phyloP scores from a whole-genome alignment of 2,113 vertebrate species.

The Aramus guarauna region DNA sequence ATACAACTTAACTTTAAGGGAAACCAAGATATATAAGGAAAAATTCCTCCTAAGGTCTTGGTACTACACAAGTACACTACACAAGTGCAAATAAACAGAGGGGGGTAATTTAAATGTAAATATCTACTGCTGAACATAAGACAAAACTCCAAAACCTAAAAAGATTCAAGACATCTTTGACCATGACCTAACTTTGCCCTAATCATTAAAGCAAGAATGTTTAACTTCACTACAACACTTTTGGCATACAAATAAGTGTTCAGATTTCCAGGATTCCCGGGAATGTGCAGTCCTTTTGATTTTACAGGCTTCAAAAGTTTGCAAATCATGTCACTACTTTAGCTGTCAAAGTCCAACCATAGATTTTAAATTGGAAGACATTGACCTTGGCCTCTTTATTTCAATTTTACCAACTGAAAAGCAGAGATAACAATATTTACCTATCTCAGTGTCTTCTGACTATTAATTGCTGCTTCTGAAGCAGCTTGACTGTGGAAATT shows the following conservation, averaged over 20 bases:
- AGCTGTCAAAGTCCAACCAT: not conserved
- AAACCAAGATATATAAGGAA: not conserved
- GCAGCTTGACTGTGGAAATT: not conserved
- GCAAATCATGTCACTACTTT: not conserved
- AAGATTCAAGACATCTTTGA: not conserved
- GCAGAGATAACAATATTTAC: conserved; percentile 34
- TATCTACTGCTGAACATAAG: not conserved
- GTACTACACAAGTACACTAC: not conserved
- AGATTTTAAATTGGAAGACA: not conserved
- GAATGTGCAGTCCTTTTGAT: not conserved
- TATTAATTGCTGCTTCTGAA: conserved; percentile 19
- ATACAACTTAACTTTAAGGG: not conserved
- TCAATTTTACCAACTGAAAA: conserved; percentile 14
- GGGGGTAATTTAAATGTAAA: not conserved
- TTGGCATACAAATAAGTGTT: not conserved
- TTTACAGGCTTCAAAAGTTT: not conserved
- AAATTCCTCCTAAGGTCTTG: not conserved
- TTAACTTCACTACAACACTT: not conserved
- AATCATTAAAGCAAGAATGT: not conserved
- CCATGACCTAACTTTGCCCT: not conserved
- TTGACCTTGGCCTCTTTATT: conserved; percentile 1
- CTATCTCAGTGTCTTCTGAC: not conserved
- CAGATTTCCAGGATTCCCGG: not conserved
- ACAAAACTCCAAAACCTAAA: not conserved
- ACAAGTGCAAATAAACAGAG: not conserved